phyloP scores from a whole-genome alignment of 2,888 invertebrate species.

The Cremastinae sp. region DNA sequence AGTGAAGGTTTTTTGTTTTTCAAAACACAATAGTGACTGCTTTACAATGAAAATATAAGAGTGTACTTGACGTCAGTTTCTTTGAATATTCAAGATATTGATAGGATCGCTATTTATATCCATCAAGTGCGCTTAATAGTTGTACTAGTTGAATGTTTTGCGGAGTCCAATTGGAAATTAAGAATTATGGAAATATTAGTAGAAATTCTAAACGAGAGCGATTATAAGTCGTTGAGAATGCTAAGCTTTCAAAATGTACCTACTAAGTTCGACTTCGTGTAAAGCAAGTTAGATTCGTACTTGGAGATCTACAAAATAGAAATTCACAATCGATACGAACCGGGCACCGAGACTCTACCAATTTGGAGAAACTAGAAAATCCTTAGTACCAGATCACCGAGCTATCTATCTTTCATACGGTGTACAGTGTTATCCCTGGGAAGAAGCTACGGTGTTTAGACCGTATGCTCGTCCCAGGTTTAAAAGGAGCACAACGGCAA shows the following conservation, averaged over 20 bases:
- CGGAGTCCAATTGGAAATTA: background rate
- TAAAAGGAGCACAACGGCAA: conserved; percentile 66
- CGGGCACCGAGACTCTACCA: conserved; percentile 44
- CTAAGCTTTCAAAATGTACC: conserved; percentile 39
- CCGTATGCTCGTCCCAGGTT: conserved; percentile 61
- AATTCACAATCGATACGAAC: conserved; percentile 49
- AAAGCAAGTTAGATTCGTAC: conserved; percentile 5
- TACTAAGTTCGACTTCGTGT: conserved; percentile 10
- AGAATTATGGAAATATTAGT: conserved; percentile 62
- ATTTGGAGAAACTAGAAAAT: conserved; percentile 41
- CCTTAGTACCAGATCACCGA: conserved; percentile 39
- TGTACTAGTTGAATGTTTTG: conserved; percentile 51
- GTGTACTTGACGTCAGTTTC: background rate
- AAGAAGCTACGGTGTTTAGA: conserved; percentile 43
- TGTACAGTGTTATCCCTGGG: conserved; percentile 48
- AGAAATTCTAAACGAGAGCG: conserved; percentile 48
- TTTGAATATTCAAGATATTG: too few species aligned
- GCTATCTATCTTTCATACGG: conserved; percentile 71
- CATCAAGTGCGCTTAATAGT: conserved; percentile 43
- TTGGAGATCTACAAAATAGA: conserved; percentile 47
- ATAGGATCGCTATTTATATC: conserved; percentile 43
- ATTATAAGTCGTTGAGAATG: conserved; percentile 56
- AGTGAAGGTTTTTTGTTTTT: background rate
- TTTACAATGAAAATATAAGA: too few species aligned
- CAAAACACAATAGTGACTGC: too few species aligned